These are phyloP conservation scores for Ganaspis sp. DNA, from an alignment of 1,140 invertebrate genomes.

Conservation along the genomic window DNA sequence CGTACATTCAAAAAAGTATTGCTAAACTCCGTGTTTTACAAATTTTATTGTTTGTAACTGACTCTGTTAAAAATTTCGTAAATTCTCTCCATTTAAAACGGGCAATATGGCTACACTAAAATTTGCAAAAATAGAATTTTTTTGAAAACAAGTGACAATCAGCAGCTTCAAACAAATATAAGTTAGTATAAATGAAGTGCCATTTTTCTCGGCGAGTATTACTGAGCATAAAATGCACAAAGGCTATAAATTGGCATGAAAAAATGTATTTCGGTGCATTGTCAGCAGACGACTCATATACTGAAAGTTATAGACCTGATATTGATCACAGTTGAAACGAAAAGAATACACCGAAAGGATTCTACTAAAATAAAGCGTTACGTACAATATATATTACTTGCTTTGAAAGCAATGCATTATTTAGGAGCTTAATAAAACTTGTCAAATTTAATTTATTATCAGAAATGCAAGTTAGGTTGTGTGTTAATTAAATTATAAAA, in stretches of 20 bases:
- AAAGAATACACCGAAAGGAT: background rate
- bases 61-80: too few species aligned
- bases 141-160: conserved; percentile 3
- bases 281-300: conserved; percentile 14
- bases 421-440: background rate
- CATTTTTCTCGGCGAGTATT: background rate
- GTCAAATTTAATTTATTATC: background rate
- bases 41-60: too few species aligned
- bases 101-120: too few species aligned
- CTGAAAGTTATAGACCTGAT: conserved; percentile 10
- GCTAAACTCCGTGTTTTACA: too few species aligned
- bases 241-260: conserved; percentile 14
- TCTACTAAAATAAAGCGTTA: conserved; percentile 18
- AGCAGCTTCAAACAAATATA: background rate
- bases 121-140: background rate
- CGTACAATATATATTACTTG: background rate
- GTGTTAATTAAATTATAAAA: background rate
- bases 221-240: background rate
- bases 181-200: background rate
- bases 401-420: background rate
- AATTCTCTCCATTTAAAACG: too few species aligned
- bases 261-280: conserved; percentile 12
- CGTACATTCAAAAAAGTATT: too few species aligned
- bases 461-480: background rate
- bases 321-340: background rate